Conservation (phyloP, 2,888 invertebrate species). For the Callimorpha dominula region DNA sequence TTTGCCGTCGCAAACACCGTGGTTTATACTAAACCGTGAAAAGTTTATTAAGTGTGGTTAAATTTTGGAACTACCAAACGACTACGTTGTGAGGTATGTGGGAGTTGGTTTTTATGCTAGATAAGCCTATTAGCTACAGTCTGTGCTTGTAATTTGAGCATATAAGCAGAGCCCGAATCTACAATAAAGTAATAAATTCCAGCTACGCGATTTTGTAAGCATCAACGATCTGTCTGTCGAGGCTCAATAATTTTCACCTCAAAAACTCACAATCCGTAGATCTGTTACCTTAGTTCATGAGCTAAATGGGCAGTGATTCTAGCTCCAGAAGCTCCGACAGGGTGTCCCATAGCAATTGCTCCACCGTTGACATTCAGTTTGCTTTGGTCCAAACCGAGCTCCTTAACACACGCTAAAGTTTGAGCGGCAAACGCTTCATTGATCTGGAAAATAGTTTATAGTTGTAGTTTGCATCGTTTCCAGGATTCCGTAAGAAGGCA, state of each 20-base stretch:
- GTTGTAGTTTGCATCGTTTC: background rate
- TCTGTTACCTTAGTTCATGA: slow-evolving; percentile 93
- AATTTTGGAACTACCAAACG: too few species aligned
- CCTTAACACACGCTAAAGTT: slow-evolving; percentile 95
- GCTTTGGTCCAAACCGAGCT: slow-evolving; percentile 92
- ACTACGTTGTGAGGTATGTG: too few species aligned
- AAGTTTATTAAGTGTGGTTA: too few species aligned
- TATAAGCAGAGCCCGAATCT: too few species aligned
- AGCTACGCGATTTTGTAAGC: background rate
- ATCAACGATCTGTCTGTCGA: too few species aligned
- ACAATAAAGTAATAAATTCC: too few species aligned
- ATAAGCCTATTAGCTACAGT: too few species aligned
- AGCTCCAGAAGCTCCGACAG: slow-evolving; percentile 96
- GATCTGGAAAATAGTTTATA: slow-evolving; percentile 87
- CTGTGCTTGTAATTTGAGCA: background rate
- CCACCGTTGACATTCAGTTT: slow-evolving; percentile 98
- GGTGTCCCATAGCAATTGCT: slow-evolving; percentile 97
- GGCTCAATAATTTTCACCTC: background rate
- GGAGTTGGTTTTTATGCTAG: too few species aligned
- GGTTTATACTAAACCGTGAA: too few species aligned
- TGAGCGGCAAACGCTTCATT: slow-evolving; percentile 99
- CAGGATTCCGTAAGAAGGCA: background rate
- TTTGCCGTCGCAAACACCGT: too few species aligned
- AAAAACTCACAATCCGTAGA: background rate
- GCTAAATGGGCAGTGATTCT: slow-evolving; percentile 96